Percentiles rank a stretch among this genome's conserved stretches.
Evolutionary conservation across 2,113 vertebrate genomes (phyloP).

Genomic region (Pavo muticus): DNA sequence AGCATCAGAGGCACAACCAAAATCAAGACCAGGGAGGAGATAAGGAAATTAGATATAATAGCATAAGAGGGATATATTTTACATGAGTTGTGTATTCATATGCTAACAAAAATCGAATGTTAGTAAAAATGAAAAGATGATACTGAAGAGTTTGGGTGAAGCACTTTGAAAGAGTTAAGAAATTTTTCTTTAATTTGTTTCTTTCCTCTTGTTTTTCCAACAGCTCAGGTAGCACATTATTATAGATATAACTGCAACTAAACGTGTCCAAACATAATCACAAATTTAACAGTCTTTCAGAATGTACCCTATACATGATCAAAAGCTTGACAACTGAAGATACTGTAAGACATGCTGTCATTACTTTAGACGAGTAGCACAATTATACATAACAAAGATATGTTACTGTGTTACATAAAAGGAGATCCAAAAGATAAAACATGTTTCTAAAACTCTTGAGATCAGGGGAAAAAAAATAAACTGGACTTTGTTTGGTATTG

Average conservation of each 20-base stretch:
- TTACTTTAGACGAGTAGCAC: not conserved
- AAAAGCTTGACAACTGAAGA: not conserved
- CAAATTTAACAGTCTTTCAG: not conserved
- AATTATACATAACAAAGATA: not conserved
- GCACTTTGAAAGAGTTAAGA: not conserved
- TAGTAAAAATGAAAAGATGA: not conserved
- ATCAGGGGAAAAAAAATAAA: not conserved
- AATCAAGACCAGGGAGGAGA: not conserved
- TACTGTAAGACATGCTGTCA: not conserved
- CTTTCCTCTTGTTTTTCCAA: not conserved
- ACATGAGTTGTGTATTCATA: not conserved
- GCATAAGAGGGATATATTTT: not conserved
- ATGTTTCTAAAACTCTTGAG: not conserved
- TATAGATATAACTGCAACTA: not conserved
- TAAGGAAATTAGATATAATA: not conserved
- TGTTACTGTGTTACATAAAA: not conserved
- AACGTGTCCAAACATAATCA: not conserved
- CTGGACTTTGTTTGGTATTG: not conserved
- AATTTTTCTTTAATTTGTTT: not conserved
- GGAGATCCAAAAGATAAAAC: not conserved
- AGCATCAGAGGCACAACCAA: not conserved
- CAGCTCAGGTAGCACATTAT: not conserved
- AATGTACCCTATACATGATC: not conserved
- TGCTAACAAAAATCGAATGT: not conserved
- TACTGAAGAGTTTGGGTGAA: not conserved